Conservation (phyloP, 2,113 vertebrate species). For the Limanda limanda region DNA sequence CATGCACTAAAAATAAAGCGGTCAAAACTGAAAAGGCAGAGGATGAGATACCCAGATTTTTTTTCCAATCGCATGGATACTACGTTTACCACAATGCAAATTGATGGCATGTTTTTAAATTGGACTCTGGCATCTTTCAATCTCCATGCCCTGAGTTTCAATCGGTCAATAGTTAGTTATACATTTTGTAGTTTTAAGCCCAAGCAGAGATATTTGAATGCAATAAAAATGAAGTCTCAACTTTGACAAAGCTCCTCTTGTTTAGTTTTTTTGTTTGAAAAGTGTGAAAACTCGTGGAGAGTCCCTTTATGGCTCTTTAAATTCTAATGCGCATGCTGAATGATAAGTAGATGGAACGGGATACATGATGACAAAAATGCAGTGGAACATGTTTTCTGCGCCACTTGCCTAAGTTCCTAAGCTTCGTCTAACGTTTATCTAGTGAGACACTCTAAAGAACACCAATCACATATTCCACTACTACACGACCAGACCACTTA, state of each 20-base stretch:
- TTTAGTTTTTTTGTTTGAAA: not conserved
- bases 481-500: constrained; percentile 43
- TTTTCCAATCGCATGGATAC: not conserved
- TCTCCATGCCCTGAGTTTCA: not conserved
- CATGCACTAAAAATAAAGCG: not conserved
- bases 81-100: not conserved
- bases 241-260: not conserved
- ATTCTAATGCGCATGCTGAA: not conserved
- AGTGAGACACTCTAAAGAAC: constrained; percentile 13
- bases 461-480: constrained; percentile 5
- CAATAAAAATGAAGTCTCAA: not conserved
- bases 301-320: constrained; percentile 22
- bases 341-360: not conserved
- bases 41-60: not conserved
- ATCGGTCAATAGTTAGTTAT: not conserved
- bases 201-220: too few species aligned
- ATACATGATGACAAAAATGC: constrained; percentile 8
- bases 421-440: constrained; percentile 18
- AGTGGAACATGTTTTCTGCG: constrained; percentile 7
- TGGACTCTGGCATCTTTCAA: not conserved
- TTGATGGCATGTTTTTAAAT: not conserved
- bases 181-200: not conserved
- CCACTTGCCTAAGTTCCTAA: constrained; percentile 2
- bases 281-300: constrained; percentile 6
- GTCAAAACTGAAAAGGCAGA: not conserved